A percentile compares a stretch with the other conserved stretches of the same genome.
These are phyloP conservation scores for Megaceryle alcyon DNA, from an alignment of 2,797 vertebrate species.

Conservation along the genomic window DNA sequence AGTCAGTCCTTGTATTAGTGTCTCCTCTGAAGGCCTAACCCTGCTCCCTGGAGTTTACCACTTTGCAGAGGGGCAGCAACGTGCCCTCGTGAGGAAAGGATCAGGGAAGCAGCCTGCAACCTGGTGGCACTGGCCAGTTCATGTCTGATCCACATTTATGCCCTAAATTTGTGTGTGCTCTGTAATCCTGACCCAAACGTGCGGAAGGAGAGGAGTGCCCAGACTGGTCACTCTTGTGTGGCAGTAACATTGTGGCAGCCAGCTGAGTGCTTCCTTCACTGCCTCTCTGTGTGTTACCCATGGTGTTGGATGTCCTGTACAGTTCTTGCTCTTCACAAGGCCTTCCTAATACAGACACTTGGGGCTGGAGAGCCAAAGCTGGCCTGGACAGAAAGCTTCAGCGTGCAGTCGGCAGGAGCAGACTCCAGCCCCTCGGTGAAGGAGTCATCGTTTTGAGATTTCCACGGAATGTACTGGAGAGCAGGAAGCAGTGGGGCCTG, in stretches of 20 bases:
- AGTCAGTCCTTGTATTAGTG: background rate
- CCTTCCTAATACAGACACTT: background rate
- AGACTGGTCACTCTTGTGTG: background rate
- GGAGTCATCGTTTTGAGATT: rapidly evolving
- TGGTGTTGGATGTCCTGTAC: background rate
- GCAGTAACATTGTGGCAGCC: background rate
- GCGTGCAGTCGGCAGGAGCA: background rate
- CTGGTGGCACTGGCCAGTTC: background rate
- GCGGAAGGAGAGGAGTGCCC: background rate
- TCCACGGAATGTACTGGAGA: background rate
- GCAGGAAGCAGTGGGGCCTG: background rate
- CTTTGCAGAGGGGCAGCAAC: background rate
- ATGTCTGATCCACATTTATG: background rate
- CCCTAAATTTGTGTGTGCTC: background rate
- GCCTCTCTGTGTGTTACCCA: background rate
- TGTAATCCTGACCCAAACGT: background rate
- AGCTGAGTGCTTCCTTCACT: background rate
- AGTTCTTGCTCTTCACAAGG: background rate
- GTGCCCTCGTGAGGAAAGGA: background rate
- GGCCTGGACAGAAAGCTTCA: background rate
- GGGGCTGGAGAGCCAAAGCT: background rate
- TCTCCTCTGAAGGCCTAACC: background rate
- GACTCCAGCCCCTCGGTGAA: background rate
- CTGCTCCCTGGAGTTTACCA: background rate
- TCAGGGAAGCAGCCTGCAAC: background rate